Evolutionary conservation across 1,140 invertebrate genomes (phyloP), one percentile per base, ranked within the genome.

Genomic region (Drosophila ficusphila): DNA sequence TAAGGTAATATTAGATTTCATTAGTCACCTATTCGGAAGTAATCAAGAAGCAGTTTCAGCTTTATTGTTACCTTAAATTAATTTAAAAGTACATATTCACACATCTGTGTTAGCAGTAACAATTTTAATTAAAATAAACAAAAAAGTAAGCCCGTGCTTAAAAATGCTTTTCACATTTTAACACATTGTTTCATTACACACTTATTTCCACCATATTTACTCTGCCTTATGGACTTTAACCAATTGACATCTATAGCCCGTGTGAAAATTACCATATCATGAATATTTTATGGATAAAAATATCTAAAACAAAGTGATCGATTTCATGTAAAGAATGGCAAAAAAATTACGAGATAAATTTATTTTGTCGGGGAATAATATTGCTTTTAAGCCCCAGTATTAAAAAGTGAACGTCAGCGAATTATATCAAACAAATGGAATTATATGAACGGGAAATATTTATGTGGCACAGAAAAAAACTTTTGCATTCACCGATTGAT

Each of bases 401-500:
- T 48, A 73, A 72, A 73, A 16, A 53, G 29, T 29, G 57, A 39
- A 49, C 12, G 36, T 36, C 61, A 56, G 46, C 51, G 21, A 78
- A 62, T 79, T 62, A 53, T 62, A 72, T 62, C 14, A 44, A 54
- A 53, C 21, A 74, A 75, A 60, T 68, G 52, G 21, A 51, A 47
- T 54, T 48, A n/a, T 25, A 48, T 49, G 65, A 76, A 53, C 29
- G 29, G 16, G n/a, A 69, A 39, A 52, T 36, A 56, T 60, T 62
- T 64, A 42, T 64, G 27, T 31, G 47, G 27, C 44, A 3, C 19
- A 54, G 48, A 57, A 41, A 25, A 25, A 57, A 62, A 73, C 23
- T 56, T 36, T 23, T 57, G 33, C 58, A 62, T 64, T 53, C 67
- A 49, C 41, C 61, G 49, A 77, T 81, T 86, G 81, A 86, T 88